phyloP scores from a whole-genome alignment of 1,140 invertebrate species.

The Leptopilina clavipes region DNA sequence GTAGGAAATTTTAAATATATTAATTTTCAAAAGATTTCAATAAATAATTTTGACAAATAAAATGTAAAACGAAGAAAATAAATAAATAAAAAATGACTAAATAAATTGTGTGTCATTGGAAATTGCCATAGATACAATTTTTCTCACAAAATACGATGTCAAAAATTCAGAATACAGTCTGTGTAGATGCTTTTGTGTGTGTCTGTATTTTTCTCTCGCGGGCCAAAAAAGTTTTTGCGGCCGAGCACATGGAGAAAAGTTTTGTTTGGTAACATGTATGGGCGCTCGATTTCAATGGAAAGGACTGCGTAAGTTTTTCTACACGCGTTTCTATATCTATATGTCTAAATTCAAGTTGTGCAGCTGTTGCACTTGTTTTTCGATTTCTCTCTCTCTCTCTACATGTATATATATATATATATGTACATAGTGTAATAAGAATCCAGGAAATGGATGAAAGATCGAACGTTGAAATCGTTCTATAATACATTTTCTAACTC shows the following conservation, averaged over 20 bases:
- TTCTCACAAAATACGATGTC: background rate
- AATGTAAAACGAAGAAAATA: background rate
- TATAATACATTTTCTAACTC: conserved; percentile 55
- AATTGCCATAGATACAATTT: background rate
- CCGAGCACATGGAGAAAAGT: background rate
- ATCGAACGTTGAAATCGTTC: conserved; percentile 24
- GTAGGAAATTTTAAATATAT: no score
- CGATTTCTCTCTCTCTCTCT: background rate
- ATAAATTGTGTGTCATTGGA: background rate
- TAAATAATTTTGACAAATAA: no score
- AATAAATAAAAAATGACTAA: background rate
- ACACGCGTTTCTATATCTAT: background rate
- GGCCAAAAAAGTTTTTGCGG: conserved; percentile 28
- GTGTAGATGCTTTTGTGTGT: no score
- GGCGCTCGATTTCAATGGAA: background rate
- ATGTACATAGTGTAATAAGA: no score
- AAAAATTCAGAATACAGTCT: background rate
- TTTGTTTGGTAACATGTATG: background rate
- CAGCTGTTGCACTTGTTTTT: conserved; percentile 17
- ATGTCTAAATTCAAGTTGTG: background rate
- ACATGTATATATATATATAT: no score
- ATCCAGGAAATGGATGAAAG: background rate
- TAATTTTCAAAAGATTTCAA: no score
- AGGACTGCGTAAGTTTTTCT: conserved; percentile 21
- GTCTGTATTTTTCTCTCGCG: background rate